phyloP scores from a whole-genome alignment of 2,113 vertebrate genomes.

The Gracilinanus agilis region DNA sequence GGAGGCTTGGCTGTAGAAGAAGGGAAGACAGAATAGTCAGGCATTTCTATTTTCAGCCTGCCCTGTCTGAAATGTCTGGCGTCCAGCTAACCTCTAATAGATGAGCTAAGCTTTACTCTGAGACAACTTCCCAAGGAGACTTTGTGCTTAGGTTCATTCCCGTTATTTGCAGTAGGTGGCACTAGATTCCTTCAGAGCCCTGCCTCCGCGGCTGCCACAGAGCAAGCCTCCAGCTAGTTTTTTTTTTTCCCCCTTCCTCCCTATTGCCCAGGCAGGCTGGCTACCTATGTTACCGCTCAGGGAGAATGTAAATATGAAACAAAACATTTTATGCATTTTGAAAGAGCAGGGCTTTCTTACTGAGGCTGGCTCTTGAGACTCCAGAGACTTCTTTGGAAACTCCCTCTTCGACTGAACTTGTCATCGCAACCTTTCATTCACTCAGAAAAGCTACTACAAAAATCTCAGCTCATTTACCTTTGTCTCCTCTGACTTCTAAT shows the following conservation, averaged over 20 bases:
- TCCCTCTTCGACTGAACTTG: slow-evolving; percentile 75
- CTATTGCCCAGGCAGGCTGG: slow-evolving; percentile 7
- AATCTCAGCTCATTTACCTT: slow-evolving; percentile 82
- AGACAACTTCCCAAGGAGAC: slow-evolving; percentile 35
- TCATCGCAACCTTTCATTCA: slow-evolving; percentile 78
- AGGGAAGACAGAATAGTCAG: slow-evolving; percentile 32
- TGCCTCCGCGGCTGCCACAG: not conserved
- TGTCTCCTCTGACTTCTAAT: slow-evolving; percentile 72
- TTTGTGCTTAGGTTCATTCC: slow-evolving; percentile 12
- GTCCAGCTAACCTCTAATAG: slow-evolving; percentile 56
- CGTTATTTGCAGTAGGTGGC: slow-evolving; percentile 81
- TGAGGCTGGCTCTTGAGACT: slow-evolving; percentile 70
- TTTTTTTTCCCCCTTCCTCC: not conserved
- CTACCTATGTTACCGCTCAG: slow-evolving; percentile 59
- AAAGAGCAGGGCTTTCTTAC: slow-evolving; percentile 76
- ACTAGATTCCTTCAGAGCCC: slow-evolving; percentile 60
- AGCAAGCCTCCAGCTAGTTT: not conserved
- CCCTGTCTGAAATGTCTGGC: slow-evolving; percentile 36
- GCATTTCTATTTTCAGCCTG: slow-evolving; percentile 65
- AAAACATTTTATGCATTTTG: slow-evolving; percentile 77
- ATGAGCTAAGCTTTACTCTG: not conserved
- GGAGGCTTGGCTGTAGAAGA: not conserved
- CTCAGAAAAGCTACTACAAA: slow-evolving; percentile 66
- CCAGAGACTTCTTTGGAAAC: slow-evolving; percentile 79
- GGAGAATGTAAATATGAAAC: slow-evolving; percentile 81